Evolutionary conservation across 2,888 invertebrate species (phyloP), one percentile per base, ranked within the genome.

Genomic region (Oligia latruncula): DNA sequence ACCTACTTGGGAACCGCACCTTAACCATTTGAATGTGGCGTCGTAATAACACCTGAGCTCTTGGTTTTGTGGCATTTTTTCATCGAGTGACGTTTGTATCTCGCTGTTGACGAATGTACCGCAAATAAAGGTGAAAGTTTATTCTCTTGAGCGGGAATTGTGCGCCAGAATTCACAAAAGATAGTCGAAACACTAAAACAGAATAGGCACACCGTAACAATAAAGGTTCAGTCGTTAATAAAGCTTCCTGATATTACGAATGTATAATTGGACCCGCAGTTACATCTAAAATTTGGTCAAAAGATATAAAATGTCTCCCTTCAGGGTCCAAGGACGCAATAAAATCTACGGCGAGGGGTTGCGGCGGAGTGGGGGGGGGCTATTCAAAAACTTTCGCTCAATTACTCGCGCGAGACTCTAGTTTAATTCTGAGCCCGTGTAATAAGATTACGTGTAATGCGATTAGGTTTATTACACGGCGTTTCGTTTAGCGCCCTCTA

Each of bases 381-480:
- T 87, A 88, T 91, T 90, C 91, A 89, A 90, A 91, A 91, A 91
- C 88, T 89, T 90, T 89, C 87, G 84, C 88, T 86, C 90, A 88
- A 90, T 91, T 88, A 89, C 90, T 86, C 87, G 88, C 84, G 81
- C 82, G 86, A 86, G 87, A 87, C 87, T 88, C 84, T 89, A 89
- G 89, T 88, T 84, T 90, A 89, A 90, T 89, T 89, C 85, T 86
- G 82, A 85, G 84, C 81, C 83, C 74, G 78, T 85, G 89, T 90
- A 89, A 90, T 89, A 89, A 90, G 90, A 90, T 90, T 90, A 90
- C 82, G 79, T 79, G 89, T 88, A 86, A 89, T 86, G 78, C 84
- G 85, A 89, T 87, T 86, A 88, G 80, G 83, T 90, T 86, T 87
- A 89, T 88, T 84, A 83, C 87, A 75, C 65, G 81, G 80, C 74